Base-by-base conservation (phyloP, 2,888 invertebrate genomes). In the Diarsia brunnea region DNA sequence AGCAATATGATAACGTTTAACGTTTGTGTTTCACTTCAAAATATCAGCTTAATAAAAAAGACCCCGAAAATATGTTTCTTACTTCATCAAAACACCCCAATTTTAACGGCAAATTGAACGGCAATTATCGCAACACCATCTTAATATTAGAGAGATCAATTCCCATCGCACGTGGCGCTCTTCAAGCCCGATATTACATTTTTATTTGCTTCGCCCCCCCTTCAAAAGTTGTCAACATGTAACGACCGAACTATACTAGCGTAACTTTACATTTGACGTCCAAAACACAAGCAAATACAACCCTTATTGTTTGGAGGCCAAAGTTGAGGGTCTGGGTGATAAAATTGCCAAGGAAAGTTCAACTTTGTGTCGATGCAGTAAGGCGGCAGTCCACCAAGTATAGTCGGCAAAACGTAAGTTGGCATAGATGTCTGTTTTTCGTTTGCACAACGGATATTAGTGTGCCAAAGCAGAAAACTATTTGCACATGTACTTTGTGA, bases 151-250 rank as follows among this genome's bases (percentile, higher is more conserved):
- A 87, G 86, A 90, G 89, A 91, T 90, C 86, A 88, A 90, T 89
- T 89, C 87, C 87, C 87, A 73, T 85, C 89, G 87, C 95, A 95
- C 96, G 96, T 95, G 96, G 86, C 95, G 72, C 88, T 79, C 89
- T 88, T 89, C 86, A 86, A 85, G 84, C 83, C 75, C 90, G 88
- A 94, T 96, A 96, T 96, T 95, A 92, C 94, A 94, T 96, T 96
- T 96, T 96, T 96, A 96, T 96, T 96, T 96, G 95, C 92, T 89
- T 90, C 91, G 90, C 89, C 92, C 94, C 94, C 94, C 87, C 78
- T 94, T 91, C 90, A 92, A 94, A 94, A 94, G 91, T 95, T 95
- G 96, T 95, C 95, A 95, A 95, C 95, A 94, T 95, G 93, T 95
- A 94, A 93, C 92, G 87, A 91, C 91, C 86, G 80, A 85, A 88